Percentiles rank a stretch among this genome's conserved stretches.
phyloP scores from a whole-genome alignment of 2,113 vertebrate species.

The Colistium nudipinnis region DNA sequence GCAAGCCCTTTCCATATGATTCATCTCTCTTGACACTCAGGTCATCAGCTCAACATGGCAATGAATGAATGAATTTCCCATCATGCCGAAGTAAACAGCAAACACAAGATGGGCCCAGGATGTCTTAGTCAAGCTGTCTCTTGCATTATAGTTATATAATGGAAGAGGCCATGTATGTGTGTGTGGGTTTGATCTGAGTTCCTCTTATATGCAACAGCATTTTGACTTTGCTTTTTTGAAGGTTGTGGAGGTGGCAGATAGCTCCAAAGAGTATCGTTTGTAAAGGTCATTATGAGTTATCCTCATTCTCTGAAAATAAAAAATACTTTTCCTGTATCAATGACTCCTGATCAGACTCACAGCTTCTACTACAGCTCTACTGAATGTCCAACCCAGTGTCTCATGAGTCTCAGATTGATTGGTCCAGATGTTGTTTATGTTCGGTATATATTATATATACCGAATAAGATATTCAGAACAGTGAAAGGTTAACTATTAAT shows the following conservation, averaged over 20 bases:
- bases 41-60: constrained; percentile 66
- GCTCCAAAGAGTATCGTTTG: constrained; percentile 49
- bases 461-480: no score
- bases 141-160: constrained; percentile 72
- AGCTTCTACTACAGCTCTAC: not conserved
- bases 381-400: not conserved
- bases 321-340: constrained; percentile 7
- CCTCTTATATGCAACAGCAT: constrained; percentile 53
- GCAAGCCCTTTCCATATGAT: constrained; percentile 52
- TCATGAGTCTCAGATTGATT: no score
- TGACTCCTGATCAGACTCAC: constrained; percentile 19
- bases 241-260: constrained; percentile 60
- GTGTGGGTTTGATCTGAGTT: constrained; percentile 36
- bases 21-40: constrained; percentile 60
- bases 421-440: no score
- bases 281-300: constrained; percentile 57
- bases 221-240: constrained; percentile 62
- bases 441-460: no score
- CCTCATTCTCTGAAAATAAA: constrained; percentile 27
- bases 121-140: constrained; percentile 71
- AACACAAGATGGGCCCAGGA: constrained; percentile 56
- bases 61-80: constrained; percentile 66
- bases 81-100: constrained; percentile 56
- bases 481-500: no score
- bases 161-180: constrained; percentile 54